Evolutionary conservation across 1,140 invertebrate genomes (phyloP).

Genomic region (Proctacanthus coquilletti): DNA sequence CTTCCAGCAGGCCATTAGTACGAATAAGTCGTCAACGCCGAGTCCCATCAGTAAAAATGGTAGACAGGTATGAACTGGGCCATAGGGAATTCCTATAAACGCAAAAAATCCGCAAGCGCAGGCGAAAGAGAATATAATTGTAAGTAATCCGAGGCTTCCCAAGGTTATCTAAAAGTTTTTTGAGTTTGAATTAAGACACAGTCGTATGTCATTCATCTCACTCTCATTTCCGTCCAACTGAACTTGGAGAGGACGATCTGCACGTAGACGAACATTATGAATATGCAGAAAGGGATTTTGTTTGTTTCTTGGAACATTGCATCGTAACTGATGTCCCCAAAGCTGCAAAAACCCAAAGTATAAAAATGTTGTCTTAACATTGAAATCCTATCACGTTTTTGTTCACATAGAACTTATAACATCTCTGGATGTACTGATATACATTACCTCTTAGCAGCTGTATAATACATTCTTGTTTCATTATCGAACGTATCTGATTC

Average conservation of each 20-base stretch:
- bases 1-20: slow-evolving; percentile 61
- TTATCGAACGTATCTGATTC: slow-evolving; percentile 22
- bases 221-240: slow-evolving; percentile 56
- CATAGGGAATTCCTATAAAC: slow-evolving; percentile 53
- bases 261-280: slow-evolving; percentile 59
- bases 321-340: slow-evolving; percentile 49
- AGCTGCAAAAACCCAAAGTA: slow-evolving; percentile 28
- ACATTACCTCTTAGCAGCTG: slow-evolving; percentile 48
- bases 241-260: slow-evolving; percentile 54
- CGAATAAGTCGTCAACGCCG: slow-evolving; percentile 68
- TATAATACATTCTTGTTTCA: slow-evolving; percentile 38
- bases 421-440: too few species aligned
- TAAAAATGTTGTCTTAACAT: too few species aligned
- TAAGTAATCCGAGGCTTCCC: slow-evolving; percentile 47
- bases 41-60: slow-evolving; percentile 69
- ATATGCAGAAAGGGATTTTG: slow-evolving; percentile 48
- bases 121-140: slow-evolving; percentile 60
- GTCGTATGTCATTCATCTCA: too few species aligned
- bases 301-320: slow-evolving; percentile 57
- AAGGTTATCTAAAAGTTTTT: slow-evolving; percentile 32
- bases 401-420: too few species aligned
- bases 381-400: too few species aligned
- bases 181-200: slow-evolving; percentile 3
- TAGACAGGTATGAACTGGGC: slow-evolving; percentile 65
- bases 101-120: slow-evolving; percentile 59